Percentiles rank a stretch among this genome's conserved stretches.
These are phyloP conservation scores for Phaetusa simplex DNA, from an alignment of 2,113 vertebrate genomes.

Conservation along the genomic window DNA sequence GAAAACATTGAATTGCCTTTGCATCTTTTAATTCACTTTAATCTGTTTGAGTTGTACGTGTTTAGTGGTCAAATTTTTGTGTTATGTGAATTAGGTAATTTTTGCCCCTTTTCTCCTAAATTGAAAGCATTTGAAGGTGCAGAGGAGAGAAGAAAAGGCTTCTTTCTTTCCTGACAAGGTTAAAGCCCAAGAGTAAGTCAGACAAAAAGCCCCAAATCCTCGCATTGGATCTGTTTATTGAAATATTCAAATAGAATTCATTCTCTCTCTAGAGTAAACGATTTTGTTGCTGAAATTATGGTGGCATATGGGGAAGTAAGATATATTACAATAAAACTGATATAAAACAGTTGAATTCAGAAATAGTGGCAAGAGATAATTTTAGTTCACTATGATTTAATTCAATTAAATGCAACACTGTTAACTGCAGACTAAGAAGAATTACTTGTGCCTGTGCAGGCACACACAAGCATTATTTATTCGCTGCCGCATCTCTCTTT, in stretches of 20 bases:
- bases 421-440: conserved; percentile 41
- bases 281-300: conserved; percentile 54
- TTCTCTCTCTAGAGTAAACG: conserved; percentile 32
- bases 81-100: conserved; percentile 20
- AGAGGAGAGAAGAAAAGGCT: conserved; percentile 15
- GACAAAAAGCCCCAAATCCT: not conserved
- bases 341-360: conserved; percentile 67
- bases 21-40: conserved; percentile 24
- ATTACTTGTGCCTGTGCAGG: conserved; percentile 13
- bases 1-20: not conserved
- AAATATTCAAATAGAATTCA: conserved; percentile 71
- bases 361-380: conserved; percentile 56
- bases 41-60: conserved; percentile 44
- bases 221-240: conserved; percentile 59
- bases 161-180: conserved; percentile 57
- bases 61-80: conserved; percentile 45
- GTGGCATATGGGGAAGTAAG: conserved; percentile 66
- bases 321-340: conserved; percentile 66
- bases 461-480: conserved; percentile 39
- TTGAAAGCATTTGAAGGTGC: not conserved
- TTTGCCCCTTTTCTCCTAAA: conserved; percentile 52
- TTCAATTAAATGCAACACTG: conserved; percentile 65
- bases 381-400: conserved; percentile 68
- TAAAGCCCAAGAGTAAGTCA: conserved; percentile 51
- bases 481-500: not conserved